These are phyloP conservation scores for Drosophila kuntzei DNA, from an alignment of 2,888 invertebrate genomes.

Conservation along the genomic window DNA sequence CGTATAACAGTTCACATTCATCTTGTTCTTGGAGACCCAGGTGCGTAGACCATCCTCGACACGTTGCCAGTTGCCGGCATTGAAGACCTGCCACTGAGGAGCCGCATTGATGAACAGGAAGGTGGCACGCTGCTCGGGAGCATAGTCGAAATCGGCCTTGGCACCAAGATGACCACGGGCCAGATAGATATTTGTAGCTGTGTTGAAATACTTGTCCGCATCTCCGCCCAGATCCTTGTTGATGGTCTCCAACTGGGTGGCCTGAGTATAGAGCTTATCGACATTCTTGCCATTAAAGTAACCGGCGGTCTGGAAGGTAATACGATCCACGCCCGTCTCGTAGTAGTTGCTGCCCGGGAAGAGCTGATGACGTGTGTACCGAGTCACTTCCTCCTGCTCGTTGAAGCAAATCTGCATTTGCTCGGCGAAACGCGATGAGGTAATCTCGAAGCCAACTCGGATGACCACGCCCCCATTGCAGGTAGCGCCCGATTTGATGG, in stretches of 20 bases:
- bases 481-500: slow-evolving; percentile 68
- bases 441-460: slow-evolving; percentile 85
- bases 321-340: slow-evolving; percentile 84
- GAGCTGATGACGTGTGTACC: slow-evolving; percentile 84
- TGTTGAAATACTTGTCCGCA: slow-evolving; percentile 72
- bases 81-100: slow-evolving; percentile 88
- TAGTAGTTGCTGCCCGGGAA: slow-evolving; percentile 85
- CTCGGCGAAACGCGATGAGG: slow-evolving; percentile 80
- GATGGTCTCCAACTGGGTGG: slow-evolving; percentile 83
- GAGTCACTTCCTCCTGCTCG: slow-evolving; percentile 83
- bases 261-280: slow-evolving; percentile 83
- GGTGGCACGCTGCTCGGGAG: slow-evolving; percentile 86
- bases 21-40: slow-evolving; percentile 73
- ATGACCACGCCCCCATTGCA: slow-evolving; percentile 83
- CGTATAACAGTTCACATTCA: slow-evolving; percentile 86
- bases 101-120: slow-evolving; percentile 87
- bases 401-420: slow-evolving; percentile 85
- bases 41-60: slow-evolving; percentile 86
- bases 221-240: slow-evolving; percentile 80
- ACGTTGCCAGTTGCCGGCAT: slow-evolving; percentile 87
- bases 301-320: slow-evolving; percentile 82
- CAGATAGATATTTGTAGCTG: slow-evolving; percentile 71
- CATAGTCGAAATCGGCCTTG: slow-evolving; percentile 87
- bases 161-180: slow-evolving; percentile 87
- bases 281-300: slow-evolving; percentile 83